These are phyloP conservation scores for Oreotragus oreotragus DNA, from an alignment of 2,113 vertebrate species.

Conservation along the genomic window DNA sequence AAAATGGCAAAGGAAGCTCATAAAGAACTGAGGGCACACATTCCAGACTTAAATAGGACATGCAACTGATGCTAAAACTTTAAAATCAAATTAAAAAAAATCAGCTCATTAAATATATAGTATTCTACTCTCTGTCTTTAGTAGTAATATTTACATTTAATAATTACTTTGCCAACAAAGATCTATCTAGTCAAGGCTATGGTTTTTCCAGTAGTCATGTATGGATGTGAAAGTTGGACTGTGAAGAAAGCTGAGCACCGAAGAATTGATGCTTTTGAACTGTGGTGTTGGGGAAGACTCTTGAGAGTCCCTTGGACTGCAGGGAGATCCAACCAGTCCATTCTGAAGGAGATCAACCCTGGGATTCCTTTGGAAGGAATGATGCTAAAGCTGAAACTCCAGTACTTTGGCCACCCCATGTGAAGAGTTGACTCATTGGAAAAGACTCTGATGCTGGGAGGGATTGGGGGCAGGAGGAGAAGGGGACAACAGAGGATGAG, in stretches of 20 bases:
- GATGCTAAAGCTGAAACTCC: neutral
- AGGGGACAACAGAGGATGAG: neutral
- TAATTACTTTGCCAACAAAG: neutral
- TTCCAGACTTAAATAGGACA: neutral
- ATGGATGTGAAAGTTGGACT: neutral
- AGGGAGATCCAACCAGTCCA: neutral
- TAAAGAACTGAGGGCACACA: neutral
- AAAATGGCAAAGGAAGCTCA: neutral
- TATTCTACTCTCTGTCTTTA: neutral
- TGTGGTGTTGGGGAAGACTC: neutral
- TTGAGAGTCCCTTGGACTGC: neutral
- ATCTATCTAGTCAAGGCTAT: neutral
- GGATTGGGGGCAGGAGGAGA: neutral
- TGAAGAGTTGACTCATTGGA: rapidly evolving
- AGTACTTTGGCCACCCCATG: neutral
- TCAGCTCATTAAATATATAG: neutral
- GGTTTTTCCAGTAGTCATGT: neutral
- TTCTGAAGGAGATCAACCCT: neutral
- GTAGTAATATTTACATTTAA: neutral
- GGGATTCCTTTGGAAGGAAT: neutral
- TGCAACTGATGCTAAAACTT: neutral
- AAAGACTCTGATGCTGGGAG: neutral
- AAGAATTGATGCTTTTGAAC: neutral
- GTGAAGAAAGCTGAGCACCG: rapidly evolving
- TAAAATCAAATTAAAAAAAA: constrained; percentile 2